Base-by-base conservation (phyloP, 2,113 vertebrate genomes). In the Glaucomys volans region DNA sequence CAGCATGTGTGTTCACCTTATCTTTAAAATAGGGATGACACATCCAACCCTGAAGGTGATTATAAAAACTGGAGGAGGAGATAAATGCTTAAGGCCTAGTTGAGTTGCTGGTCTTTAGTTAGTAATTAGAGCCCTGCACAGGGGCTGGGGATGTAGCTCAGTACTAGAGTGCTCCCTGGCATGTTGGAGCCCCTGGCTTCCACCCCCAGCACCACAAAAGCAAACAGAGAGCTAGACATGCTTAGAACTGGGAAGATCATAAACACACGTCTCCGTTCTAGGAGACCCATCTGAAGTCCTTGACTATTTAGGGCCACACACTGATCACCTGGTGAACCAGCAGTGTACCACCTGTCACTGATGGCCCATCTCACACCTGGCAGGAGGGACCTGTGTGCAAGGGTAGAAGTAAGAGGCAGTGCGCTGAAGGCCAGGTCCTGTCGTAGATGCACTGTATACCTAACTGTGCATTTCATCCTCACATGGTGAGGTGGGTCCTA, bases 261-360 rank as follows among this genome's bases (percentile, higher is more conserved):
- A 42, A 13, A 66, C 10, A 26, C 2, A 50, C 40, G n/a, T 28
- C 37, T 62, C 32, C 35, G 6, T 69, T 54, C 67, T 67, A 59
- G 64, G 57, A 44, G 59, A 75, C 32, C 4, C 50, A 20, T 62
- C 42, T 52, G 62, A 2, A 13, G 62, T 64, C 76, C 17, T n/a
- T 30, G 72, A 37, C 59, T 62, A 26, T 62, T 62, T 62, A 24
- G 72, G 4, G 59, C 47, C 47, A 47, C 1, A 74, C 87, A 22
- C 40, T 12, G 75, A 71, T 35, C 81, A 22, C 59, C n/a, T 5
- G 7, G 37, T 40, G 32, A 74, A 50, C 13, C 24, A 40, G 75
- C n/a, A 22, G 9, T 5, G 3, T 0, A 32, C 62, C 24, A 24
- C 28, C 57, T 74, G 69, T 16, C n/a, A 12, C 42, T 1, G 7